Evolutionary conservation across 2,113 vertebrate genomes (phyloP), one percentile per base, ranked within the genome.

Genomic region (Tragelaphus imberbis): DNA sequence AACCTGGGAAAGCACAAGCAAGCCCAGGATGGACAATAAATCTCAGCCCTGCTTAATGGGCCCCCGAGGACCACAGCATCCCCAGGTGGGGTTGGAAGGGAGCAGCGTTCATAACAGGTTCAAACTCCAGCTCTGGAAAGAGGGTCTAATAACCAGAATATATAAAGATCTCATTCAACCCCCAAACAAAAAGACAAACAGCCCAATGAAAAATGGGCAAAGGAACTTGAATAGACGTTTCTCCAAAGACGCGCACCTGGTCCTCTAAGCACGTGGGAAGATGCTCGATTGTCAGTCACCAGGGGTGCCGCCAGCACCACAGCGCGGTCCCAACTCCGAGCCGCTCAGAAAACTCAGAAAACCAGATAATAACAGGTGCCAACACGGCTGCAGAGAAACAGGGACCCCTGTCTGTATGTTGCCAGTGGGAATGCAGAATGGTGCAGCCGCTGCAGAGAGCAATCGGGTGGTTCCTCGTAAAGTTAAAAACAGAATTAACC

Each of bases 401-500:
- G 28, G 30, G 21, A 28, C 40, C 16, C 3, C 11, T 11, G 28
- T 47, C 19, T 3, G 33, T 16, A 2, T 5, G 3, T 14, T 23
- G 28, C 71, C 2, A 9, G 16, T 1, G 1, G 49, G 59, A 33
- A 10, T 0, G 47, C 51, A 30, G 47, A 13, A 36, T 0, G 12
- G 55, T 0, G 6, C 47, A 1, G 65, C 21, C 2, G 0, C 51
- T 10, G 15, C 5, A 8, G 53, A 8, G 11, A 12, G 16, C 33
- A 2, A 19, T 12, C 1, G 14, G 53, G 25, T 2, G 1, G 25
- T 6, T 28, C 25, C 44, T 33, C 33, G 1, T 25, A 25, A 25
- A 21, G 30, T 19, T 12, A 21, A 7, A 3, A 12, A 56, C 1
- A 44, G 21, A 6, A 49, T 84, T 58, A 30, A 51, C 53, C 44